A percentile compares a stretch with the other conserved stretches of the same genome.
These are phyloP conservation scores for Lamprotornis superbus DNA, from an alignment of 2,113 vertebrate genomes.

Conservation along the genomic window DNA sequence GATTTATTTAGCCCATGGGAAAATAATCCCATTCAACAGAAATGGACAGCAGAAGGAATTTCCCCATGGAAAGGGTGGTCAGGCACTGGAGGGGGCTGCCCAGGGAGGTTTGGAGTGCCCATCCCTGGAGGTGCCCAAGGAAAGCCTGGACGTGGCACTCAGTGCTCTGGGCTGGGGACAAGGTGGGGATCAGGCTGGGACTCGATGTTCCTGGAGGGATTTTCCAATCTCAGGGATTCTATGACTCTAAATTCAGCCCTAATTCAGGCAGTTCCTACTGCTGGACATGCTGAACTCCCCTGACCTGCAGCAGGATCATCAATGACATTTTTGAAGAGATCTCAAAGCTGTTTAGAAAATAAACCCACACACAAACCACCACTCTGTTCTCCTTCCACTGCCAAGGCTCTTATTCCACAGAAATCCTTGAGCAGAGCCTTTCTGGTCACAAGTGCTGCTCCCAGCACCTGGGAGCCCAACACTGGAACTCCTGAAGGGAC, in stretches of 20 bases:
- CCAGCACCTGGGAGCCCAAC: background rate
- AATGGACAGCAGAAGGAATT: background rate
- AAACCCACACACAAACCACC: background rate
- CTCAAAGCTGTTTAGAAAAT: background rate
- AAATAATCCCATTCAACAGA: background rate
- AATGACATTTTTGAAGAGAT: background rate
- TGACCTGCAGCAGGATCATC: background rate
- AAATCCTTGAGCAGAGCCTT: background rate
- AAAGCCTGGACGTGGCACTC: fast-evolving
- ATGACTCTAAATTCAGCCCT: background rate
- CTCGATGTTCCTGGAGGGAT: fast-evolving
- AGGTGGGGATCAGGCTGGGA: fast-evolving
- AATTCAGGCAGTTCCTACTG: background rate
- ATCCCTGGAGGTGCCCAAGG: background rate
- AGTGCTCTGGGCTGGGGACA: background rate
- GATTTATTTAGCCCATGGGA: fast-evolving
- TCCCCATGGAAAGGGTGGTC: background rate
- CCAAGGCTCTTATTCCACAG: background rate
- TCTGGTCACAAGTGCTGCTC: background rate
- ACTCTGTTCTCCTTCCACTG: background rate
- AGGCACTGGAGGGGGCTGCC: background rate
- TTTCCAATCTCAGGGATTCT: background rate
- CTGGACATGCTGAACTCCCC: background rate
- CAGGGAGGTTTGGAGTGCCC: background rate
- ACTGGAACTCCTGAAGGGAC: background rate